Evolutionary conservation across 2,888 invertebrate species (phyloP).

Genomic region (Clivina fossor): DNA sequence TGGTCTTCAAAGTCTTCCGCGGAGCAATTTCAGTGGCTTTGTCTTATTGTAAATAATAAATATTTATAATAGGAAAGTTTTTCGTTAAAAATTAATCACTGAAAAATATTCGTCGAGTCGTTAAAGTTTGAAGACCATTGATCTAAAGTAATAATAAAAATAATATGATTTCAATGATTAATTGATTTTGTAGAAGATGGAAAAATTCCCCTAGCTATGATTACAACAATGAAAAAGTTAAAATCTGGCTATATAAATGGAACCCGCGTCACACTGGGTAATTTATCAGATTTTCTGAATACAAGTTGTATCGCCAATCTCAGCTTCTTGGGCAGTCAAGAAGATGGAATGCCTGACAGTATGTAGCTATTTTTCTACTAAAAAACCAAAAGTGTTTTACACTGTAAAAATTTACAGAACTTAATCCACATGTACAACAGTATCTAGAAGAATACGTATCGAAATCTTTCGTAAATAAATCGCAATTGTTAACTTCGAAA

Average conservation of each 20-base stretch:
- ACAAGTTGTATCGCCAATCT: conserved; percentile 97
- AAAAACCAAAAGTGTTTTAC: conserved; percentile 1
- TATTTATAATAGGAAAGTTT: no score
- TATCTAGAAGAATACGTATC: conserved; percentile 85
- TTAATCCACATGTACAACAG: conserved; percentile 80
- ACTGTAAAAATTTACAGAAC: conserved; percentile 55
- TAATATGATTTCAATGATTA: not conserved
- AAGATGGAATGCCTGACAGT: conserved; percentile 88
- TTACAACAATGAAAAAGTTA: conserved; percentile 96
- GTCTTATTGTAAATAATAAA: no score
- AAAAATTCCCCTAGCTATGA: conserved; percentile 89
- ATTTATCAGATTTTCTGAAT: conserved; percentile 90
- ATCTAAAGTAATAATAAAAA: conserved; percentile 1
- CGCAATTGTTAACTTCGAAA: conserved; percentile 65
- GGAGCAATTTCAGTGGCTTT: no score
- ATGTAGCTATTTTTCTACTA: conserved; percentile 51
- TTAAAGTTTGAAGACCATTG: no score
- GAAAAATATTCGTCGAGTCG: no score
- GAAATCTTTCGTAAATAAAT: conserved; percentile 75
- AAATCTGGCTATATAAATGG: conserved; percentile 99
- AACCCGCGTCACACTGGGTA: conserved; percentile 95
- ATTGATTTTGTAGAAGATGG: conserved; percentile 73
- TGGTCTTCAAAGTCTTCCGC: no score
- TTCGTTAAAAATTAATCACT: no score
- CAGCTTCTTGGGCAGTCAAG: conserved; percentile 91